Percentiles rank a stretch among this genome's conserved stretches.
Conservation (phyloP, 2,797 vertebrate species). For the Vipera ursinii region DNA sequence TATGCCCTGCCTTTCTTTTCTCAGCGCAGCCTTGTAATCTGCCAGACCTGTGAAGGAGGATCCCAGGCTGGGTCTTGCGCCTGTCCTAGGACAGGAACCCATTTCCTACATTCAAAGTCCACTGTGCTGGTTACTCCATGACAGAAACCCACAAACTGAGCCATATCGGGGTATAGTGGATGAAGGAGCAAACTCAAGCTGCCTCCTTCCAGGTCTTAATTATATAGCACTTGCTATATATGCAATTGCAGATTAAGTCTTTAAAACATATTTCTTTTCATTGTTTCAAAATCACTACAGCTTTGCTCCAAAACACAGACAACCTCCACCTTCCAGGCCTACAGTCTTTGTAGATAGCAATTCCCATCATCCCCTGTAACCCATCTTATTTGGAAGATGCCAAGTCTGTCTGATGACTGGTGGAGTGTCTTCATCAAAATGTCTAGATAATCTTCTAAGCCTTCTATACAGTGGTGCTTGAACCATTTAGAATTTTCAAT, state of each 20-base stretch:
- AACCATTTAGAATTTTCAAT: not conserved
- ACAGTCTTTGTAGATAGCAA: not conserved
- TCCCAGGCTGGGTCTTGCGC: not conserved
- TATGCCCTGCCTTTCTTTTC: not conserved
- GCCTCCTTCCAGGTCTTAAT: not conserved
- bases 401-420: not conserved
- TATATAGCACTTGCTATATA: not conserved
- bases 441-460: slow-evolving; percentile 17
- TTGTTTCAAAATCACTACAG: not conserved
- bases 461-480: not conserved
- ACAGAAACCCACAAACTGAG: not conserved
- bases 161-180: not conserved
- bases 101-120: not conserved
- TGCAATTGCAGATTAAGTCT: not conserved
- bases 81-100: not conserved
- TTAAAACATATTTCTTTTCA: not conserved
- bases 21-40: not conserved
- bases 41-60: not conserved
- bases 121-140: not conserved
- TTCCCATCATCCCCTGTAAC: not conserved
- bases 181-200: not conserved
- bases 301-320: not conserved
- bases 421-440: not conserved
- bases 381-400: not conserved
- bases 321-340: not conserved